Conservation (phyloP, 2,113 vertebrate genomes). For the Casuarius casuarius region DNA sequence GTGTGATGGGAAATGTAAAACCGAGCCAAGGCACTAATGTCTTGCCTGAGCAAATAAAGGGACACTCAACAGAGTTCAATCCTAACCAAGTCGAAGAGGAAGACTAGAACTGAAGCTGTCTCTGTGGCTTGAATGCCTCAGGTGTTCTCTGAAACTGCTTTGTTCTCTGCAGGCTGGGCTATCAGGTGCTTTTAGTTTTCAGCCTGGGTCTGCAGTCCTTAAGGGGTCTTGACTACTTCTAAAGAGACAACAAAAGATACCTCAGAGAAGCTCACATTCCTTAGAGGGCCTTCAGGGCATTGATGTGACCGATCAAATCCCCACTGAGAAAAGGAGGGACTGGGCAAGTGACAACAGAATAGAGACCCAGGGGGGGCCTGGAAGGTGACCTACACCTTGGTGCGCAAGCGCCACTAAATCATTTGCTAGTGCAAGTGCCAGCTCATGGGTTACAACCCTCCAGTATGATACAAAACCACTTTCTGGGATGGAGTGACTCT, state of each 20-base stretch:
- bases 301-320: neutral
- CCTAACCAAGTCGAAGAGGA: neutral
- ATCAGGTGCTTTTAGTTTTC: neutral
- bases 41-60: neutral
- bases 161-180: neutral
- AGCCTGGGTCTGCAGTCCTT: neutral
- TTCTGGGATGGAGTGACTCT: neutral
- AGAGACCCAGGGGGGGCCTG: accelerated
- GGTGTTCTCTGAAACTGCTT: neutral
- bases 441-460: neutral
- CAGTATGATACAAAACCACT: neutral
- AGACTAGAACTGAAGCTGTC: neutral
- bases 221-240: neutral
- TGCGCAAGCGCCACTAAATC: neutral
- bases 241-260: neutral
- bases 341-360: neutral
- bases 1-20: neutral
- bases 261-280: neutral
- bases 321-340: neutral
- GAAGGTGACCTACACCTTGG: neutral
- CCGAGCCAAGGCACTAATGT: neutral
- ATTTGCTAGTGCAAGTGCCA: neutral
- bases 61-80: neutral
- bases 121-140: neutral
- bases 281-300: neutral